Conservation (phyloP, 1,140 invertebrate genomes). For the Ips typographus region DNA sequence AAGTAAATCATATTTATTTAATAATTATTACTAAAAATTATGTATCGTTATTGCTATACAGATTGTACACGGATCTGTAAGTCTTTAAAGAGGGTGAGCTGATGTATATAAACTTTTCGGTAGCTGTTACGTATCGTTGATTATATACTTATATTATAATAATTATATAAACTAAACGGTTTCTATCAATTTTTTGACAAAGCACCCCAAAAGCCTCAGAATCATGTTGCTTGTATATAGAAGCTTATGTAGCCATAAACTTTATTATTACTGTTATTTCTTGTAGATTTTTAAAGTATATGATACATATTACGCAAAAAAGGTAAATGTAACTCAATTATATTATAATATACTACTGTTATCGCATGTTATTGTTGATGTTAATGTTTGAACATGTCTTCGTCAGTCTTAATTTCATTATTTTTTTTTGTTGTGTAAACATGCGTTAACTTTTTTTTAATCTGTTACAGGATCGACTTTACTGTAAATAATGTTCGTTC, state of each 20-base stretch:
- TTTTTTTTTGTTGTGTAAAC: constrained; percentile 23
- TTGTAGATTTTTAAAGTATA: constrained; percentile 44
- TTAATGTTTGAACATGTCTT: constrained; percentile 48
- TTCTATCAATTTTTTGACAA: no score
- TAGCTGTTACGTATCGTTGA: no score
- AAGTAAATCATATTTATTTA: constrained; percentile 32
- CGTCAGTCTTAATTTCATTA: constrained; percentile 13
- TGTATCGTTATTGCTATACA: no score
- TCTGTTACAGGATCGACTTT: constrained; percentile 7
- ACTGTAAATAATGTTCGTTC: constrained; percentile 6
- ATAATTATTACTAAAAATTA: not conserved
- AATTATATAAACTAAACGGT: no score
- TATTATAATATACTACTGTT: constrained; percentile 48
- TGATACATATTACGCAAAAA: constrained; percentile 41
- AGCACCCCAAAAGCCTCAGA: no score
- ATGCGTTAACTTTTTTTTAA: constrained; percentile 25
- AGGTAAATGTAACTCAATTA: constrained; percentile 48
- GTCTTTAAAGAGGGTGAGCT: no score
- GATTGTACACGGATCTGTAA: no score
- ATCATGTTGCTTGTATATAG: not conserved
- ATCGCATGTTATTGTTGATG: constrained; percentile 54
- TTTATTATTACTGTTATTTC: constrained; percentile 45
- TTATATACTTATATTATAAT: no score
- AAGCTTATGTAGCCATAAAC: constrained; percentile 22
- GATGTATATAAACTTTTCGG: no score